Evolutionary conservation across 1,140 invertebrate species (phyloP).

Genomic region (Aphidius gifuensis): DNA sequence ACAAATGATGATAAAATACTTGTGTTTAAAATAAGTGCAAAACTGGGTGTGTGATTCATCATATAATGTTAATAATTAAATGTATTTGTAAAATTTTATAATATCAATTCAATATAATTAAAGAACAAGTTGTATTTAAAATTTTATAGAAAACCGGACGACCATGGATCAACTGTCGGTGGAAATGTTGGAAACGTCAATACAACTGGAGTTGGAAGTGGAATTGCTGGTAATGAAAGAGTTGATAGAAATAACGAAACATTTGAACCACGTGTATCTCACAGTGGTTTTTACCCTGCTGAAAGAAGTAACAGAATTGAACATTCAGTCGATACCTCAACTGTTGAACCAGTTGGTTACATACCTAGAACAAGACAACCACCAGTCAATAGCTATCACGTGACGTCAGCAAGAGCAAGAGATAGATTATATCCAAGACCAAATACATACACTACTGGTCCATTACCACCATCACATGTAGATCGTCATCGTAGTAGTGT

Average conservation of each 20-base stretch:
- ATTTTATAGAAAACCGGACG: constrained; percentile 46
- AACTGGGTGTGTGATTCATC: too few species aligned
- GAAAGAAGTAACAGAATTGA: constrained; percentile 44
- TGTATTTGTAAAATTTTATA: too few species aligned
- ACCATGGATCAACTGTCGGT: constrained; percentile 43
- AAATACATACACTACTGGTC: constrained; percentile 44
- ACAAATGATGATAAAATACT: too few species aligned
- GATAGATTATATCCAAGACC: constrained; percentile 50
- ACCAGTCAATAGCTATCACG: constrained; percentile 43
- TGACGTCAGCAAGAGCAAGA: constrained; percentile 52
- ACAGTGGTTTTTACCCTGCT: constrained; percentile 45
- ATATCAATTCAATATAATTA: too few species aligned
- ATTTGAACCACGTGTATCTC: constrained; percentile 48
- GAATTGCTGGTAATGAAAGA: constrained; percentile 28
- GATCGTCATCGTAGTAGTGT: constrained; percentile 46
- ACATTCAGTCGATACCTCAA: constrained; percentile 43
- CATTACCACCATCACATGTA: constrained; percentile 50
- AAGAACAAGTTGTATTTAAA: not conserved
- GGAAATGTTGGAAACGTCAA: constrained; percentile 15
- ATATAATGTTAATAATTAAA: too few species aligned
- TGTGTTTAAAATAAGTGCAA: too few species aligned
- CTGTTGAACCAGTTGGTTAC: constrained; percentile 44
- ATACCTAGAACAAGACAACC: constrained; percentile 46
- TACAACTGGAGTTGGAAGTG: constrained; percentile 29
- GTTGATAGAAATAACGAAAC: constrained; percentile 40